Conservation (phyloP, 2,113 vertebrate genomes). For the Gallinago paraguaiae region DNA sequence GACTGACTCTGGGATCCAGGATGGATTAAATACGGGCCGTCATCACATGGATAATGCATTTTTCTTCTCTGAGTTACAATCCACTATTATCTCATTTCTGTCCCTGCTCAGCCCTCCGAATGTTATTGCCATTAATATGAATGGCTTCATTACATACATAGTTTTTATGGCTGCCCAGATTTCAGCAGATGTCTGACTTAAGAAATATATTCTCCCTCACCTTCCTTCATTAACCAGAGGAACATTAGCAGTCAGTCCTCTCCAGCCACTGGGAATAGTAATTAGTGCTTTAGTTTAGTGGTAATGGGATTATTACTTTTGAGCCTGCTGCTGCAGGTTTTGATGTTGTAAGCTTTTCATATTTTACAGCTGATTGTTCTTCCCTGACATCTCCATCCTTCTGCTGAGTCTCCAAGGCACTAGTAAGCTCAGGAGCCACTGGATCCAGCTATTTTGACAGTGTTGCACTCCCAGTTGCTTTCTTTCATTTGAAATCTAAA, state of each 20-base stretch:
- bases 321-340: slow-evolving; percentile 56
- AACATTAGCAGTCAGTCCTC: slow-evolving; percentile 61
- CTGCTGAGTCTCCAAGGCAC: slow-evolving; percentile 34
- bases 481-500: neutral
- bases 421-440: neutral
- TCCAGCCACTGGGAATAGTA: slow-evolving; percentile 58
- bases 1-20: neutral
- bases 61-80: neutral
- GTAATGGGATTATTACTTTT: slow-evolving; percentile 67
- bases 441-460: neutral
- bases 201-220: slow-evolving; percentile 51
- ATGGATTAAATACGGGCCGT: neutral
- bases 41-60: neutral
- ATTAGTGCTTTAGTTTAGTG: slow-evolving; percentile 60
- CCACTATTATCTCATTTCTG: slow-evolving; percentile 5
- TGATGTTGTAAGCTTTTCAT: slow-evolving; percentile 56
- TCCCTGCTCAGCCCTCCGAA: slow-evolving; percentile 10
- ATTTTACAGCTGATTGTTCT: slow-evolving; percentile 64
- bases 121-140: slow-evolving; percentile 45
- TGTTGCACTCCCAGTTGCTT: neutral
- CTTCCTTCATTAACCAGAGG: slow-evolving; percentile 63
- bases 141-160: slow-evolving; percentile 54
- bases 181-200: slow-evolving; percentile 57
- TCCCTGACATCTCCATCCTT: slow-evolving; percentile 64
- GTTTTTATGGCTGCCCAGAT: slow-evolving; percentile 30